phyloP scores from a whole-genome alignment of 2,888 invertebrate species.

The Idaea aversata region DNA sequence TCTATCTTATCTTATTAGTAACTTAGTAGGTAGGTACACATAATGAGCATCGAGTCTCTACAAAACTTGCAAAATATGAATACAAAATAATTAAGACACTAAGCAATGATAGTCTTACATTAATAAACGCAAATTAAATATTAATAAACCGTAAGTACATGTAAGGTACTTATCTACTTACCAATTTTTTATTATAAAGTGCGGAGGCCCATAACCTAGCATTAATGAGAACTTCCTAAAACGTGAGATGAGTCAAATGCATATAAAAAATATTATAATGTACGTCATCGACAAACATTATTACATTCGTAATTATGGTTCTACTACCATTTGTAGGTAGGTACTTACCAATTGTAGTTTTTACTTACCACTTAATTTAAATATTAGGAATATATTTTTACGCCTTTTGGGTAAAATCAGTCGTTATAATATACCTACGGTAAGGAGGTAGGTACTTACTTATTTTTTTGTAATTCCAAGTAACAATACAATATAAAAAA shows the following conservation, averaged over 20 bases:
- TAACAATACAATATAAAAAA: too few species aligned
- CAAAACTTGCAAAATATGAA: too few species aligned
- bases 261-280: not conserved
- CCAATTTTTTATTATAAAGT: not conserved
- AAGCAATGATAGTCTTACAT: too few species aligned
- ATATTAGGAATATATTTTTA: not conserved
- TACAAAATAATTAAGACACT: too few species aligned
- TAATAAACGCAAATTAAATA: too few species aligned
- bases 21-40: too few species aligned
- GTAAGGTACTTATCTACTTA: too few species aligned
- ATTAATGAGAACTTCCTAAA: conserved; percentile 4
- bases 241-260: conserved; percentile 3
- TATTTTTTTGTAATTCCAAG: too few species aligned
- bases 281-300: not conserved
- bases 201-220: not conserved
- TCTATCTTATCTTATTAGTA: too few species aligned
- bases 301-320: conserved; percentile 1
- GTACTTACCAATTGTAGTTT: not conserved
- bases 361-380: not conserved
- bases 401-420: not conserved
- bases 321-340: not conserved
- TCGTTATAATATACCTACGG: not conserved
- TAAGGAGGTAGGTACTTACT: too few species aligned
- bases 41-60: too few species aligned
- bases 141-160: too few species aligned